Base-by-base conservation (phyloP, 2,888 invertebrate species). In the Hedychridium roseum region DNA sequence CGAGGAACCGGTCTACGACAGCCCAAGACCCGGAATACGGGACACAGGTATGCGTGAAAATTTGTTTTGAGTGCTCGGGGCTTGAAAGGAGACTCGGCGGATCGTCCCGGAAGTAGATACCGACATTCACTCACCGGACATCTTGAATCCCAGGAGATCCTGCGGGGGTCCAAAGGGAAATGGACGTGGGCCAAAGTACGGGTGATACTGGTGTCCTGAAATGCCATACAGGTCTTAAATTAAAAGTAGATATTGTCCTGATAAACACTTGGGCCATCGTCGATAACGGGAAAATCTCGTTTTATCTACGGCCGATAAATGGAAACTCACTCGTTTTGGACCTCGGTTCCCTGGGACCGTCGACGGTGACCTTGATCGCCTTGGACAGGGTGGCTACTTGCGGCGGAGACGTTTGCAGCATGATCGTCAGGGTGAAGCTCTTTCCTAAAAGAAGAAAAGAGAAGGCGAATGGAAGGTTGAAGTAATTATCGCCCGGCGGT, bases 81-180 rank as follows among this genome's bases (percentile, higher is more conserved):
- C n/a, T n/a, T n/a, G n/a, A n/a, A n/a, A n/a, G n/a, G n/a, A n/a
- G n/a, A n/a, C n/a, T n/a, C n/a, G n/a, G n/a, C n/a, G n/a, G n/a
- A n/a, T n/a, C n/a, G 23, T 37, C 38, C 43, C 50, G 43, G 37
- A 49, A n/a, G 52, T 45, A 21, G 48, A 17, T 36, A 49, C n/a
- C n/a, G n/a, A 45, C 38, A 36, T 26, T 17, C 51, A 79, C 83
- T 86, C 84, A 92, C 92, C 92, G 80, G 90, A 90, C 68, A 93
- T 82, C 82, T 92, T 93, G 80, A 92, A 92, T 61, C 92, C 91
- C 73, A 93, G 79, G 2, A 91, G 91, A 78, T 92, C 92, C 42
- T 91, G 89, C 35, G 89, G 89, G 49, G 79, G 79, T 47, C 80
- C 81, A 57, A 81, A 81, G 36, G 80, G 79, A 77, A 92, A 92